Base-by-base conservation (phyloP, 2,113 vertebrate genomes). In the Thinocorus orbignyianus region DNA sequence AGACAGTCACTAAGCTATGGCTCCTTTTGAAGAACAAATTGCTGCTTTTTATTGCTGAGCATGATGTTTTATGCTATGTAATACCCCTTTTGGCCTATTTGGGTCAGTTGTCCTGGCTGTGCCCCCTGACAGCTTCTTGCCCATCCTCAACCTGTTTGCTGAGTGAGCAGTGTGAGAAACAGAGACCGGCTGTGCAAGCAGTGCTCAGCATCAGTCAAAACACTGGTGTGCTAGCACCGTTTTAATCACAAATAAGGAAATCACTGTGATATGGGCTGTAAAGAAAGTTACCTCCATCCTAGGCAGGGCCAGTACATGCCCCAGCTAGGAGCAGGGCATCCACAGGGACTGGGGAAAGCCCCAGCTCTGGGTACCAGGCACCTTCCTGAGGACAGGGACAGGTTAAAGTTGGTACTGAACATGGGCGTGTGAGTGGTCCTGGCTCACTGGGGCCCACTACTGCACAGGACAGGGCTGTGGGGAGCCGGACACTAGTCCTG, bases 31-130 rank as follows among this genome's bases (percentile, higher is more conserved):
- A 58, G 57, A 86, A 6, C 17, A 85, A 65, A 42, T 51, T 1
- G 2, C 4, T 2, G 3, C 4, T 82, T 82, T 78, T 71, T 33
- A 48, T 52, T 79, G 19, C n/a, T 35, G 10, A 79, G 30, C 11
- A 35, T 42, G 35, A 61, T 28, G 39, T 46, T 79, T 78, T 35
- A 52, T 5, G 14, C 31, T 39, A 49, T 0, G 0, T 25, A 42
- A 60, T 31, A 90, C 15, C 10, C 9, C 4, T 81, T 87, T 55
- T 31, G 5, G 31, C 30, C 70, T 57, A 2, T 33, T 30, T 65
- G 23, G 23, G 35, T 42, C 62, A 72, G 26, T 13, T 48, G 15
- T 51, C 12, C 14, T 7, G 7, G 10, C 1, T 0, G 0, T 19
- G 25, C 15, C 3, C 30, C 19, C 20, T 69, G 1, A 0, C 12